Conservation (phyloP, 2,797 vertebrate species). For the Pteropus rufus region DNA sequence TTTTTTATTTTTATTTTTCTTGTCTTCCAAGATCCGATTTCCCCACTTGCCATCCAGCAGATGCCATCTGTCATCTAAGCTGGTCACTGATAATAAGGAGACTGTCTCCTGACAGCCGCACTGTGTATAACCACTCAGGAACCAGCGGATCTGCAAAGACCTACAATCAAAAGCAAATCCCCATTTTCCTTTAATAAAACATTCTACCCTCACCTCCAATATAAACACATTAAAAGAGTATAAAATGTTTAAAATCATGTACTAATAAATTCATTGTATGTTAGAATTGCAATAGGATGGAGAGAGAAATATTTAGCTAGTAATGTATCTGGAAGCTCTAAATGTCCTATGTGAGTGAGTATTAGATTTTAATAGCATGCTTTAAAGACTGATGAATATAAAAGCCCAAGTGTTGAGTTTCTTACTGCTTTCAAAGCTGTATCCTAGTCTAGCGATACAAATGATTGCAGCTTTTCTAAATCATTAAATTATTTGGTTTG, state of each 20-base stretch:
- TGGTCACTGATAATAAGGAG: slow-evolving; percentile 73
- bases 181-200: slow-evolving; percentile 65
- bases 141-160: slow-evolving; percentile 75
- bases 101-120: slow-evolving; percentile 77
- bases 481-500: slow-evolving; percentile 72
- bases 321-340: slow-evolving; percentile 70
- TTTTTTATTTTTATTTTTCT: slow-evolving; percentile 75
- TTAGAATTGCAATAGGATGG: slow-evolving; percentile 60
- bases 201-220: slow-evolving; percentile 73
- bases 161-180: slow-evolving; percentile 67
- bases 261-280: slow-evolving; percentile 53
- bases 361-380: slow-evolving; percentile 69
- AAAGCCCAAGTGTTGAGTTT: slow-evolving; percentile 64
- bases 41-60: slow-evolving; percentile 72
- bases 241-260: slow-evolving; percentile 72
- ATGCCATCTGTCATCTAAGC: slow-evolving; percentile 65
- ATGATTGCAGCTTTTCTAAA: slow-evolving; percentile 67
- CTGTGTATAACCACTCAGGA: slow-evolving; percentile 82
- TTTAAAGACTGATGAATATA: slow-evolving; percentile 68
- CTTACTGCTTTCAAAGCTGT: slow-evolving; percentile 63
- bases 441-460: slow-evolving; percentile 72
- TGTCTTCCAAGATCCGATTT: slow-evolving; percentile 84
- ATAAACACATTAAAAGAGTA: slow-evolving; percentile 71
- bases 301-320: slow-evolving; percentile 74
- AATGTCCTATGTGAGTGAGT: slow-evolving; percentile 76